Evolutionary conservation across 2,797 vertebrate genomes (phyloP).

Genomic region (Halcyon smyrnensis): DNA sequence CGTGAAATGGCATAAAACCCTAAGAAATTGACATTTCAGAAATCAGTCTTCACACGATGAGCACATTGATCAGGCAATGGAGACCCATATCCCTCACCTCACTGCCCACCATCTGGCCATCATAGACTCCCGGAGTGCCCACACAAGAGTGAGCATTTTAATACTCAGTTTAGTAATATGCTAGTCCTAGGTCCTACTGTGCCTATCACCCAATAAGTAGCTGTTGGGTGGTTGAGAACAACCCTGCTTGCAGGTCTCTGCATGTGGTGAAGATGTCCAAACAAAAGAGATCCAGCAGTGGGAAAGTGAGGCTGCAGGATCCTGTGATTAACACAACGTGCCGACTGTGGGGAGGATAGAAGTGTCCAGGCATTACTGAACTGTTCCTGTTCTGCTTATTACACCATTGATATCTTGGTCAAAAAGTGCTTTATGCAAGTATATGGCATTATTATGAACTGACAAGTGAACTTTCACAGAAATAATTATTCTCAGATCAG

Average conservation of each 20-base stretch:
- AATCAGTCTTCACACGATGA: background rate
- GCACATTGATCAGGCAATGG: rapidly evolving
- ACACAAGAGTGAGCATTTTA: background rate
- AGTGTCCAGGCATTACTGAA: background rate
- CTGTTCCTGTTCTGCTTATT: background rate
- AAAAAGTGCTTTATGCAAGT: background rate
- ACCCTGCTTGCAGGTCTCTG: background rate
- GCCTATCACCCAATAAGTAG: rapidly evolving
- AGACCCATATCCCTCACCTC: background rate
- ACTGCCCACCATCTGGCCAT: rapidly evolving
- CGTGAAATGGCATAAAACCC: background rate
- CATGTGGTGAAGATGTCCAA: background rate
- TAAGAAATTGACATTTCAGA: background rate
- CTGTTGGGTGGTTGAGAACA: background rate
- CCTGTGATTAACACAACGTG: background rate
- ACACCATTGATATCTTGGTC: background rate
- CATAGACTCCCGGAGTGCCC: background rate
- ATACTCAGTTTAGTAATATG: background rate
- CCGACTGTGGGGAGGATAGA: background rate
- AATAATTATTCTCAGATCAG: background rate
- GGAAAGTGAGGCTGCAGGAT: background rate
- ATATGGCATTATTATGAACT: background rate
- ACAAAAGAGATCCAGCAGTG: background rate
- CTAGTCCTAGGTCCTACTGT: background rate
- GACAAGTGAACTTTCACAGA: background rate